Conservation (phyloP, 2,113 vertebrate genomes). For the Nyctereutes procyonoides region DNA sequence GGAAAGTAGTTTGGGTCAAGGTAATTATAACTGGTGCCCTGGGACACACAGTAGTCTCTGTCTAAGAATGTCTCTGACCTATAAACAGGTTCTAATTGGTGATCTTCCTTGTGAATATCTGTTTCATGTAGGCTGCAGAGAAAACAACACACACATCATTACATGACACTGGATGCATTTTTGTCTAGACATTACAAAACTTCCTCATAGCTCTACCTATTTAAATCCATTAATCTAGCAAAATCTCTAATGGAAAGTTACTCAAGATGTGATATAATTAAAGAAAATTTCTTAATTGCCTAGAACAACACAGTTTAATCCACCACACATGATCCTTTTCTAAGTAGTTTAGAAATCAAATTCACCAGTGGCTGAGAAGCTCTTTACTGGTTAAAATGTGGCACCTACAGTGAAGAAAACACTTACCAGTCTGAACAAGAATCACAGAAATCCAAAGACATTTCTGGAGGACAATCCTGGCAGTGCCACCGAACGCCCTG, state of each 20-base stretch:
- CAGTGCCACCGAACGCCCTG: slow-evolving; percentile 98
- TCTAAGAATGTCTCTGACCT: slow-evolving; percentile 96
- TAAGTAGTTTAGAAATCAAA: slow-evolving; percentile 20
- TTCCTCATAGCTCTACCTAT: not conserved
- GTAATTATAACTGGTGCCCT: slow-evolving; percentile 97
- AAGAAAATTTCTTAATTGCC: not conserved
- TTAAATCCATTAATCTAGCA: not conserved
- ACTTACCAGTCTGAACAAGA: slow-evolving; percentile 98
- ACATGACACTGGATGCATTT: not conserved
- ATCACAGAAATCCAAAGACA: slow-evolving; percentile 97
- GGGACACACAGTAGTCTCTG: slow-evolving; percentile 99
- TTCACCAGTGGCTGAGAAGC: not conserved
- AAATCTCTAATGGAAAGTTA: slow-evolving; percentile 33
- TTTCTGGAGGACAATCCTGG: slow-evolving; percentile 96
- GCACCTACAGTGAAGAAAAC: slow-evolving; percentile 4
- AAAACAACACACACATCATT: slow-evolving; percentile 69
- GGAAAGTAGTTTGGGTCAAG: slow-evolving; percentile 99
- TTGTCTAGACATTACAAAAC: not conserved
- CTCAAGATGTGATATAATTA: not conserved
- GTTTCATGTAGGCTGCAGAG: slow-evolving; percentile 94
- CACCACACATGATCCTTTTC: not conserved
- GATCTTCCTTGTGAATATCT: slow-evolving; percentile 96
- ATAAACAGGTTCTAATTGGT: slow-evolving; percentile 96
- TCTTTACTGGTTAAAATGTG: not conserved
- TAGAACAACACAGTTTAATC: slow-evolving; percentile 13